Percentiles rank a stretch among this genome's conserved stretches.
Conservation (phyloP, 1,140 invertebrate genomes). For the Macrosteles quadrilineatus region DNA sequence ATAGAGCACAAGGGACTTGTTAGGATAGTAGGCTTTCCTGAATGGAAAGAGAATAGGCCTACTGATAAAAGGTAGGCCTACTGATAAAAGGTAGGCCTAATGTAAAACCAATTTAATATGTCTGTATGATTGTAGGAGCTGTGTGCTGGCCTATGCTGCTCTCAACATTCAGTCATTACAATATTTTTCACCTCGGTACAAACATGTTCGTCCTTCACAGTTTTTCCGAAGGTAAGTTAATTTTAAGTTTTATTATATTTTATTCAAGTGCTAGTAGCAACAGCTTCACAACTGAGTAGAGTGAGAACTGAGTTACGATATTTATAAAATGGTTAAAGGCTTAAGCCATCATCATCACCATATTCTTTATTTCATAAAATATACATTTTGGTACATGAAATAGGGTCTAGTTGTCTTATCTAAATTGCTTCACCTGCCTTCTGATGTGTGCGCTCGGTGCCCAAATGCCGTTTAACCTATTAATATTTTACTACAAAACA, state of each 20-base stretch:
- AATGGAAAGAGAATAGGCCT: no score
- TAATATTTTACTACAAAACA: no score
- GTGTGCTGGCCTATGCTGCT: constrained; percentile 87
- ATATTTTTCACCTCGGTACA: constrained; percentile 77
- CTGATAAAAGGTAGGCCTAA: no score
- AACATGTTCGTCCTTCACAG: constrained; percentile 97
- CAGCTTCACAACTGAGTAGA: neutral
- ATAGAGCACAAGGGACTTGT: no score
- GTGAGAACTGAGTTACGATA: neutral
- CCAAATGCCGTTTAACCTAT: no score
- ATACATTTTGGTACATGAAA: neutral
- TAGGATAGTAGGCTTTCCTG: no score
- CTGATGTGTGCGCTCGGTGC: no score
- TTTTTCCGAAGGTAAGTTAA: constrained; percentile 57
- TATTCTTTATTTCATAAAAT: neutral
- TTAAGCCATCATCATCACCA: neutral
- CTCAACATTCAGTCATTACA: constrained; percentile 92
- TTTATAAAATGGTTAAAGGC: neutral
- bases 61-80: no score
- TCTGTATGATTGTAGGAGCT: constrained; percentile 61
- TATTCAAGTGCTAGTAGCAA: neutral
- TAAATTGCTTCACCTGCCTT: no score
- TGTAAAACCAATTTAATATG: no score
- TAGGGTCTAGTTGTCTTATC: neutral
- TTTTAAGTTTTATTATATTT: constrained; percentile 7